Base-by-base conservation (phyloP, 2,888 invertebrate species). In the Volucella inanis region DNA sequence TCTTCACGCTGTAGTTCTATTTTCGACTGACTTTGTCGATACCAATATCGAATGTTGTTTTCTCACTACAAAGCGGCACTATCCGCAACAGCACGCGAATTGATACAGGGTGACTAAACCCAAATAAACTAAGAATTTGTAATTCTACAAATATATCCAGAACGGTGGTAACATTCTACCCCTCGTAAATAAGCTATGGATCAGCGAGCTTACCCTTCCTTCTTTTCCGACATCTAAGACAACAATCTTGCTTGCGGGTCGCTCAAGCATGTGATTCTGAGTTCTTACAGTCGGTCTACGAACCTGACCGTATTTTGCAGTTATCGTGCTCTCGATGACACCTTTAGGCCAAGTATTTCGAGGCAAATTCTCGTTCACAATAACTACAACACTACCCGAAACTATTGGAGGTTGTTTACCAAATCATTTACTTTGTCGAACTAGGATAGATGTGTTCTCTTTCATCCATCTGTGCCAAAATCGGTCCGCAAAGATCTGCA, bases 381-480 rank as follows among this genome's bases (percentile, higher is more conserved):
- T 31, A n/a, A 75, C 75, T 3, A 75, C 14, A 45, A 65, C 65
- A 9, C 55, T 65, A 18, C 47, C 55, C 1, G n/a, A 31, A 14
- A 14, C 14, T 11, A 64, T 74, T 3, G 64, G 64, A 43, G 61
- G 50, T 22, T 39, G 22, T 15, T 14, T 64, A 11, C 8, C 6
- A 31, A n/a, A 43, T 45, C 54, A 64, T 22, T 22, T 2, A 22
- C 18, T 14, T 39, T 67, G 61, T 52, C 72, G 54, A 9, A 57
- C 45, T n/a, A 84, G 55, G 18, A 50, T 82, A 15, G 87, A 85
- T 2, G 47, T 52, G 62, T 87, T 80, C 45, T 87, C 74, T 4
- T 75, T 72, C 3, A 87, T 50, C 80, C 87, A 80, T 62, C 82
- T 70, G 8, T 49, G 43, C 79, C 75, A 83, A 18, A 87, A 87